These are phyloP conservation scores for Symphodus melops DNA, from an alignment of 2,113 vertebrate species.

Conservation along the genomic window DNA sequence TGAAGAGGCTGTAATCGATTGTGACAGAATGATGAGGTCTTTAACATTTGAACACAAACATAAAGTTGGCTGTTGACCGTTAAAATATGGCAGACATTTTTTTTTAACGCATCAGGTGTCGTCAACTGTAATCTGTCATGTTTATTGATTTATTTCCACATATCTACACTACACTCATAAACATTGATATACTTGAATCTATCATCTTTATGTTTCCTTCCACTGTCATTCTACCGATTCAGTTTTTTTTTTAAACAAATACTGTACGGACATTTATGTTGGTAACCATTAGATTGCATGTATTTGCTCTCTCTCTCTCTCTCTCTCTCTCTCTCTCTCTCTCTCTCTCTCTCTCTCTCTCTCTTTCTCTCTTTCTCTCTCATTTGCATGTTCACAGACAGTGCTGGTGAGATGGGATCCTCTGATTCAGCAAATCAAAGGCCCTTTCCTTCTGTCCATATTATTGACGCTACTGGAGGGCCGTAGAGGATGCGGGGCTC, in stretches of 20 bases:
- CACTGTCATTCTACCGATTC: background rate
- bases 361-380: slow-evolving; percentile 27
- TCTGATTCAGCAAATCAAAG: slow-evolving; percentile 85
- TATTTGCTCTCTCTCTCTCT: background rate
- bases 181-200: slow-evolving; percentile 5
- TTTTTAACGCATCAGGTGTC: background rate
- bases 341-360: too few relatives aligned
- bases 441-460: slow-evolving; percentile 72
- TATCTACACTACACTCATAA: background rate
- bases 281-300: slow-evolving; percentile 36
- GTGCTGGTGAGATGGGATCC: slow-evolving; percentile 60
- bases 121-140: background rate
- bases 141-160: background rate
- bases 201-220: background rate
- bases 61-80: background rate
- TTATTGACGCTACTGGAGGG: slow-evolving; percentile 75
- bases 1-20: slow-evolving; percentile 37
- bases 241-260: slow-evolving; percentile 18
- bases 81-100: slow-evolving; percentile 4
- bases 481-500: slow-evolving; percentile 62
- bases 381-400: slow-evolving; percentile 72
- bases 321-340: slow-evolving; percentile 27
- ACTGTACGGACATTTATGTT: slow-evolving; percentile 5
- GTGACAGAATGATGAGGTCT: slow-evolving; percentile 12
- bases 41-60: slow-evolving; percentile 30